Base-by-base conservation (phyloP, 2,113 vertebrate species). In the Myotis brandtii region DNA sequence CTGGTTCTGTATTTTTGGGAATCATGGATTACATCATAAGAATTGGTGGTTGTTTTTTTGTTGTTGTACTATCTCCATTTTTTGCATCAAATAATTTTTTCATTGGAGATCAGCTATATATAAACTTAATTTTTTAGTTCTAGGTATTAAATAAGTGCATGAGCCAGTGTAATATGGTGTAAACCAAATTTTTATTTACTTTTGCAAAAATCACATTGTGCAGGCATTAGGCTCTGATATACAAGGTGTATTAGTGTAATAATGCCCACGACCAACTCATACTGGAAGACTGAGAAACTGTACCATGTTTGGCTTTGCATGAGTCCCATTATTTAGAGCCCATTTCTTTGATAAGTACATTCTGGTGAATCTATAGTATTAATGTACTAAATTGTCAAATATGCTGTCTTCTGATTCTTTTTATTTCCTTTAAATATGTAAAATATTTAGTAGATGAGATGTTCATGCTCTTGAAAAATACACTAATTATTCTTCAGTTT, bases 361-460 rank as follows among this genome's bases (percentile, higher is more conserved):
- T 50, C 59, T 92, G 67, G 5, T 72, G 0, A 86, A 20, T 91
- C 50, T 34, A 5, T 84, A 88, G 77, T 62, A 91, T n/a, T 84
- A 88, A 8, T 80, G 32, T 59, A 73, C 23, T 84, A 62, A 54
- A n/a, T 91, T 93, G 23, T 81, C 50, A 94, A 64, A 76, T 70
- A 81, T 82, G 56, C 25, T 69, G 0, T 92, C 23, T 85, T 88
- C 66, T 54, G 20, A 52, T 89, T 93, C 59, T 92, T 93, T 89
- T n/a, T 72, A 32, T 94, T 86, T 88, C 40, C 76, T 91, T 85
- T 3, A 93, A 72, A 64, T 92, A 75, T 69, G 13, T 87, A 75
- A 93, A 97, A 87, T 66, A 89, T 69, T 86, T 86, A 56, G 30
- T 67, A 86, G 46, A 94, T 77, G 18, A 83, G 69, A 90, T 73